phyloP scores from a whole-genome alignment of 2,888 invertebrate species.

The Eupithecia pulchellata region DNA sequence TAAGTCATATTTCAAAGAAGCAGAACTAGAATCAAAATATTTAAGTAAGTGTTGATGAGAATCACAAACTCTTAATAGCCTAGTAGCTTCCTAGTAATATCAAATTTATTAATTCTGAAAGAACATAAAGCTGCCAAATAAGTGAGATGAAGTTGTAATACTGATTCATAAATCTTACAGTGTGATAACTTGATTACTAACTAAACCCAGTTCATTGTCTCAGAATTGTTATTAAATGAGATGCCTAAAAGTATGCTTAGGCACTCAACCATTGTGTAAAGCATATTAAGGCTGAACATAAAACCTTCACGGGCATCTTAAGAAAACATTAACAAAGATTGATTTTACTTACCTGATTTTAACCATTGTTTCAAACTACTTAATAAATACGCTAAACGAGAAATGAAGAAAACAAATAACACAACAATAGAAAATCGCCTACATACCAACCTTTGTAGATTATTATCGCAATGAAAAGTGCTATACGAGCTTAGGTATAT shows the following conservation, averaged over 20 bases:
- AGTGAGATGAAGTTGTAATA: background rate
- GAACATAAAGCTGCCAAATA: background rate
- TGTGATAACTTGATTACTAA: conserved; percentile 10
- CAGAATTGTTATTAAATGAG: background rate
- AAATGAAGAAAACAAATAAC: conserved; percentile 10
- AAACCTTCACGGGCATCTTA: conserved; percentile 10
- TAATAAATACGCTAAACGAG: conserved; percentile 7
- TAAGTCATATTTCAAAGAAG: conserved; percentile 37
- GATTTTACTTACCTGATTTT: conserved; percentile 8
- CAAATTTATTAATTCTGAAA: background rate
- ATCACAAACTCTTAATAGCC: background rate
- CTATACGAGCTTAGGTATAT: background rate
- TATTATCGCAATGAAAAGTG: conserved; percentile 9
- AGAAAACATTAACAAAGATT: conserved; percentile 9
- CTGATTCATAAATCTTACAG: background rate
- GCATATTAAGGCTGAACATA: conserved; percentile 2
- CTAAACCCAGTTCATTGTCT: conserved; percentile 31
- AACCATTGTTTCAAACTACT: conserved; percentile 10
- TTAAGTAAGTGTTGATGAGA: background rate
- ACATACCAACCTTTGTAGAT: background rate
- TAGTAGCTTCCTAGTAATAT: background rate
- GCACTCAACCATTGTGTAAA: conserved; percentile 8
- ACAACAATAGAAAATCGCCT: conserved; percentile 13
- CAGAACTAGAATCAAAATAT: background rate
- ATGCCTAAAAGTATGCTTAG: background rate